Base-by-base conservation (phyloP, 2,888 invertebrate genomes). In the Stenoptilia bipunctidactyla region DNA sequence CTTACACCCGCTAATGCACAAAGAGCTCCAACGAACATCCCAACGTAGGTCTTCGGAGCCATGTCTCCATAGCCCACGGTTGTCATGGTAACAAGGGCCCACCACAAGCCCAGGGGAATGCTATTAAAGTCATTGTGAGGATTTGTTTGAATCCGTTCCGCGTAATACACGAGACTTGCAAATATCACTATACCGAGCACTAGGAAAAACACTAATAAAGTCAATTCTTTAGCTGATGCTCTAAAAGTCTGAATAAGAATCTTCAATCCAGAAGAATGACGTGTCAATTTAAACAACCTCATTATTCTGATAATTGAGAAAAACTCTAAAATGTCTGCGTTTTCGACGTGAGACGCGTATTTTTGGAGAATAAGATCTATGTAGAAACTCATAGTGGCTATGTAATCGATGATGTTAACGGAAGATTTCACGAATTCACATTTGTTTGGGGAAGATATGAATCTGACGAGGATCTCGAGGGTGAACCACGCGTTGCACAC, bases 401-500 rank as follows among this genome's bases (percentile, higher is more conserved):
- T 95, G 83, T 98, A 97, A 83, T 99, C 99, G 83, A 99, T 99
- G 75, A 99, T 92, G 85, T 99, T 99, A 61, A 98, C 97, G 47
- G 97, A 97, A 66, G 92, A 95, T 73, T 93, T 94, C 74, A 98
- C 89, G 85, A 98, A 99, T 66, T 93, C 93, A 73, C 94, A 93
- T 76, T 96, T 97, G 69, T 93, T 94, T 25, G 97, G 97, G 52
- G 94, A 93, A 39, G 97, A 94, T 59, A 96, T 92, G 85, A 98
- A 96, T 48, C 97, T 89, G 45, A 93, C 88, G 59, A 97, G 87
- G 70, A 99, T 97, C 76, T 98, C 98, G 62, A 98, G 89, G 27
- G 98, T 98, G 85, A 99, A 99, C 99, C 99, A 99, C 46, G 98
- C 95, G 82, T 98, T 98, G 85, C 98, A 98, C 52, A 97, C 91